These are phyloP conservation scores for Salmo trutta DNA, from an alignment of 2,797 vertebrate species.

Conservation along the genomic window DNA sequence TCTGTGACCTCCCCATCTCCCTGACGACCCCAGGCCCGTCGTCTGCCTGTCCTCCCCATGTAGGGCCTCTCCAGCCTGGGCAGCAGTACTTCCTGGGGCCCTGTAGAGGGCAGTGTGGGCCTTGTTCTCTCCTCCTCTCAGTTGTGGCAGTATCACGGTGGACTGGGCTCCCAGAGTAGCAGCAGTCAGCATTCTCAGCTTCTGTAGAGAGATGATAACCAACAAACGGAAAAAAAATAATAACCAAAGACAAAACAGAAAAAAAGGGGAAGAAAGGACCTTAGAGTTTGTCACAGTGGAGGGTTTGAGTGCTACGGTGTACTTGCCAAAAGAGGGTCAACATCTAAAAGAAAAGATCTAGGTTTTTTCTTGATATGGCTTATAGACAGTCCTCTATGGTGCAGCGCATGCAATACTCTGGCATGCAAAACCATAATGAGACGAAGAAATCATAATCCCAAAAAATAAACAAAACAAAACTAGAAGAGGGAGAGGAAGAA, in stretches of 20 bases:
- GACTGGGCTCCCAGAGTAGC: constrained; percentile 75
- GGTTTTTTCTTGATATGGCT: constrained; percentile 81
- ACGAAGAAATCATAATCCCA: constrained; percentile 75
- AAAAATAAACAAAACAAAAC: constrained; percentile 55
- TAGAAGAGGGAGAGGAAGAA: constrained; percentile 58
- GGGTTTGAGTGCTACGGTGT: constrained; percentile 70
- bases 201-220: constrained; percentile 80
- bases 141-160: constrained; percentile 65
- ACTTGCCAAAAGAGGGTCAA: constrained; percentile 79
- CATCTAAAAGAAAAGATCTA: constrained; percentile 81
- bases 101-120: constrained; percentile 72
- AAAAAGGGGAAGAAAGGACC: constrained; percentile 56
- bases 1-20: constrained; percentile 74
- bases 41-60: constrained; percentile 66
- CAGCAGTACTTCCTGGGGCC: constrained; percentile 66
- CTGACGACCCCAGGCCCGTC: constrained; percentile 54
- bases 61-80: constrained; percentile 56
- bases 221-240: constrained; percentile 66
- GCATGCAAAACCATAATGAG: constrained; percentile 94
- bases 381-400: constrained; percentile 94
- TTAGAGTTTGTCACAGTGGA: constrained; percentile 71
- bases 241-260: constrained; percentile 53
- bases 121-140: constrained; percentile 64
- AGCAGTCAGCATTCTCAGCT: constrained; percentile 76
- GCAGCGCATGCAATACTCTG: constrained; percentile 97